Evolutionary conservation across 2,113 vertebrate species (phyloP).

Genomic region (Cranoglanis bouderius): DNA sequence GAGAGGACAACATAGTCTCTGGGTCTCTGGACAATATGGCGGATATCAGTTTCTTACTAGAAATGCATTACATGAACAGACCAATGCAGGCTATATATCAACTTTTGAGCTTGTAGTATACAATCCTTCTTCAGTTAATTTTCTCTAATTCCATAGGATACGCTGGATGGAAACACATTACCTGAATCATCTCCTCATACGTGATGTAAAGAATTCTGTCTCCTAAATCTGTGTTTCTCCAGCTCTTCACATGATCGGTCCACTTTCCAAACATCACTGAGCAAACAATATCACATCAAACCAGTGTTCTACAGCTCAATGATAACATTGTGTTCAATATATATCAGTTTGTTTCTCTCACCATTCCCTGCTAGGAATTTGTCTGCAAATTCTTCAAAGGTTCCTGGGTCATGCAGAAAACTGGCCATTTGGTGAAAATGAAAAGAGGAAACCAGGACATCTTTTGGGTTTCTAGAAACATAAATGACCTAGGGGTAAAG

Average conservation of each 20-base stretch:
- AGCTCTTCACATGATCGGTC: slow-evolving; percentile 76
- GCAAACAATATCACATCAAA: slow-evolving; percentile 1
- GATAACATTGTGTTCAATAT: not conserved
- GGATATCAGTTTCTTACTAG: too few relatives aligned
- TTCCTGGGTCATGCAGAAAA: slow-evolving; percentile 76
- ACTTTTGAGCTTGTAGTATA: not conserved
- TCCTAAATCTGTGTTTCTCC: slow-evolving; percentile 65
- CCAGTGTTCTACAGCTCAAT: not conserved
- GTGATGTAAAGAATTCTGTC: slow-evolving; percentile 73
- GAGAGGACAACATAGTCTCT: too few relatives aligned
- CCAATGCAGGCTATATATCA: too few relatives aligned
- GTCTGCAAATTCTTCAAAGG: slow-evolving; percentile 74
- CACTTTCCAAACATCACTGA: slow-evolving; percentile 69
- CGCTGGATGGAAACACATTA: slow-evolving; percentile 44
- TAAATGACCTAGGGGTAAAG: slow-evolving; percentile 68
- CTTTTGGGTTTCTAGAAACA: slow-evolving; percentile 74
- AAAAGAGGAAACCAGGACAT: slow-evolving; percentile 74
- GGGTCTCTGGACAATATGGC: too few relatives aligned
- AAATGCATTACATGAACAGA: too few relatives aligned
- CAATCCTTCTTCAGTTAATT: not conserved
- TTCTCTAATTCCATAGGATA: not conserved
- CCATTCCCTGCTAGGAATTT: slow-evolving; percentile 72
- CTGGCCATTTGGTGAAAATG: slow-evolving; percentile 75
- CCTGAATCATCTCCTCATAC: slow-evolving; percentile 76
- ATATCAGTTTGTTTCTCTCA: slow-evolving; percentile 51